Base-by-base conservation (phyloP, 2,888 invertebrate genomes). In the Ophioninae sp. region DNA sequence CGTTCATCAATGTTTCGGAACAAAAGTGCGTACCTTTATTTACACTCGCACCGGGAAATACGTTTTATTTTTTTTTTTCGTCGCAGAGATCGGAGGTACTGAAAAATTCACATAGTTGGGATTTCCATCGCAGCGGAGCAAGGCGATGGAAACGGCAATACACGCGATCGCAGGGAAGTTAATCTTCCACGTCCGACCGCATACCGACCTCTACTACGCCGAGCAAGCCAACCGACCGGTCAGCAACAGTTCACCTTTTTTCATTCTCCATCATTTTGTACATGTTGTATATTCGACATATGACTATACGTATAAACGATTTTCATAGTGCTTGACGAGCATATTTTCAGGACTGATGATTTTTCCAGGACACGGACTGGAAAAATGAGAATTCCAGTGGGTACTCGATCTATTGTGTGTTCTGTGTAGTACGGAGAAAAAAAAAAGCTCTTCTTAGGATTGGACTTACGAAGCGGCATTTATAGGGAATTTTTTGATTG, bases 321-420 rank as follows among this genome's bases (percentile, higher is more conserved):
- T 64, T 59, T n/a, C 13, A 64, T 64, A 10, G 78, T 78, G 44
- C 64, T 79, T 39, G 58, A 37, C 20, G 23, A 51, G 37, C 22
- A 41, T 22, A 72, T 72, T 61, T 10, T 61, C 61, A 51, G 69
- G 68, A 77, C 87, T 88, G 88, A 89, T 89, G 89, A 90, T 91
- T 89, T 89, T 88, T 89, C 89, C 88, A 82, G 84, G 87, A 89
- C 89, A 88, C 89, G 89, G 88, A 90, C 88, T 89, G 89, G 91
- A 91, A 90, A 89, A 90, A 91, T 90, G 91, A 89, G 90, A 91
- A 91, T 91, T 91, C 89, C 87, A 86, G 86, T 85, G 86, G 86
- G 85, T 85, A 86, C 87, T 86, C 79, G 88, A 86, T 87, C 89
- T 88, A 88, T 89, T 89, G 88, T 89, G 87, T 88, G 85, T 84